These are phyloP conservation scores for Penelope pileata DNA, from an alignment of 2,113 vertebrate genomes.

Conservation along the genomic window DNA sequence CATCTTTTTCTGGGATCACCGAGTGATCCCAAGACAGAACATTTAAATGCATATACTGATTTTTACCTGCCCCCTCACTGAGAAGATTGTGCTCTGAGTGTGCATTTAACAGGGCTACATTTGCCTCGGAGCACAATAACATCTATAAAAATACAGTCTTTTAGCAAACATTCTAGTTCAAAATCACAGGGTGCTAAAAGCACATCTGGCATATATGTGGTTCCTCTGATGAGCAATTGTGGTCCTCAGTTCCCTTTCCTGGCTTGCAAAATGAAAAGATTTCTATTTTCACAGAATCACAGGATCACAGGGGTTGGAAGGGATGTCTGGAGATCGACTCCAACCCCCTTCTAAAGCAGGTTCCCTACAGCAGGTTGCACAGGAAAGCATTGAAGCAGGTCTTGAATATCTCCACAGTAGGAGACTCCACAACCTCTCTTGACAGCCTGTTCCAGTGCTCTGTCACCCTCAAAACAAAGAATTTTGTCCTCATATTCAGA, in stretches of 20 bases:
- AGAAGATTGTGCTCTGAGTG: not conserved
- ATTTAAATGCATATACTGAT: not conserved
- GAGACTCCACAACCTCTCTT: too few species aligned
- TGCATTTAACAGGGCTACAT: not conserved
- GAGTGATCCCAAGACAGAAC: not conserved
- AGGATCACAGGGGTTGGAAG: not conserved
- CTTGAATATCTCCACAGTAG: too few species aligned
- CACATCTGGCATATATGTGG: not conserved
- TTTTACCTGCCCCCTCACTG: not conserved
- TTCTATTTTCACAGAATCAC: not conserved
- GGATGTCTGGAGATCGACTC: too few species aligned
- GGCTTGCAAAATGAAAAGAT: not conserved
- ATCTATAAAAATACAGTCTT: not conserved
- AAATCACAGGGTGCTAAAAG: not conserved
- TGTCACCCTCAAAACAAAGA: too few species aligned
- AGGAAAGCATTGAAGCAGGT: too few species aligned
- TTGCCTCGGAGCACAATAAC: not conserved
- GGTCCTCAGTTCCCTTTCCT: not conserved
- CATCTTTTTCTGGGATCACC: not conserved
- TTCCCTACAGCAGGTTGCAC: too few species aligned
- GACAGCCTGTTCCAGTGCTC: too few species aligned
- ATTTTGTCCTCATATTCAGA: too few species aligned
- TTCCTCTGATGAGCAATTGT: not conserved
- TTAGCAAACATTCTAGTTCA: not conserved
- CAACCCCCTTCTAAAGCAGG: too few species aligned